Base-by-base conservation (phyloP, 2,888 invertebrate species). In the Ypsolopha sequella region DNA sequence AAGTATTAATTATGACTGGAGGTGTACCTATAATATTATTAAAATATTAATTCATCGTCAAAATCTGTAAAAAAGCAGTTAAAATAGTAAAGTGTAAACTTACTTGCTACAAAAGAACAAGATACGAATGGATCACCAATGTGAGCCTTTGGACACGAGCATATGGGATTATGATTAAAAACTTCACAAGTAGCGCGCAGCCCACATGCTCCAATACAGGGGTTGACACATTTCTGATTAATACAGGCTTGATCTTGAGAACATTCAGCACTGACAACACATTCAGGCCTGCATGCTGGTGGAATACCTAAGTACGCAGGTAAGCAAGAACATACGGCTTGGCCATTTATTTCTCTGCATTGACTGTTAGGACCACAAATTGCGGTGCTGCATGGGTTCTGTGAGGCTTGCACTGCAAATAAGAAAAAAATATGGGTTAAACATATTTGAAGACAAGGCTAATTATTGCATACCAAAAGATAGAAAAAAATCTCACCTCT, bases 311-410 rank as follows among this genome's bases (percentile, higher is more conserved):
- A 81, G 68, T 89, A 93, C 39, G 89, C 88, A n/a, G 89, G 88
- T 39, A 92, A 70, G 65, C 94, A 94, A 6, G 92, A 90, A 65
- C 94, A 94, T 0, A 93, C 91, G 11, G 93, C 90, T 63, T 90
- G 90, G 52, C 90, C 90, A 41, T 89, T 89, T 52, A 87, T 80
- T 57, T 87, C 87, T 52, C 89, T 87, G 62, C 92, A 92, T 66
- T 91, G 88, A 53, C 91, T 88, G 61, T 92, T 91, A 7, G 93
- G 89, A 36, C 94, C 94, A 67, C 94, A 94, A 1, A 93, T 90
- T 10, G 92, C 89, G 9, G 92, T 91, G 57, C 88, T 88, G 63
- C 94, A 94, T 7, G 91, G 91, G 64, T 91, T 80, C 61, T 68
- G 64, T 41, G 63, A 56, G 48, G 69, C 65, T 58, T 66, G 53